Conservation (phyloP, 1,140 invertebrate species). For the Bombus soroeensis region DNA sequence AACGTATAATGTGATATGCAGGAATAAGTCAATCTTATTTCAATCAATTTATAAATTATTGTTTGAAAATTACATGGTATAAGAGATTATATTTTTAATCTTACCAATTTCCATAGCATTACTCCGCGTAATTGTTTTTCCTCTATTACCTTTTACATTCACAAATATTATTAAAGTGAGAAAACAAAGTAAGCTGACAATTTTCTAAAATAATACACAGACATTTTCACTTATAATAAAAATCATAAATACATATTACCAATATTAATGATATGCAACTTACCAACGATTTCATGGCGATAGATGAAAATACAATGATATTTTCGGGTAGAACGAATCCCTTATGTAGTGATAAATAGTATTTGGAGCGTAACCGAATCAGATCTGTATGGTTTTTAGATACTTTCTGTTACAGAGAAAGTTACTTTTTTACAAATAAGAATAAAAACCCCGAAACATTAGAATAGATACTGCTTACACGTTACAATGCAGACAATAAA, state of each 20-base stretch:
- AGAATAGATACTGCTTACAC: not conserved
- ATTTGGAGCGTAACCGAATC: constrained; percentile 1
- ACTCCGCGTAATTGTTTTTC: not conserved
- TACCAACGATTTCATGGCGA: not conserved
- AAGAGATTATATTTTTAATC: not conserved
- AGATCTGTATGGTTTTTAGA: not conserved
- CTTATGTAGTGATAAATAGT: constrained; percentile 3
- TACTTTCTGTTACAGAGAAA: not conserved
- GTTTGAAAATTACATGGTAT: not conserved
- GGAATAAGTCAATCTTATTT: not conserved
- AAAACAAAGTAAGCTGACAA: not conserved
- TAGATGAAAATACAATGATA: not conserved
- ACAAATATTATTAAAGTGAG: not conserved
- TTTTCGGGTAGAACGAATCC: not conserved
- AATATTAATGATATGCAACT: not conserved
- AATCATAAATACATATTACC: not conserved
- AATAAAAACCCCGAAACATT: not conserved
- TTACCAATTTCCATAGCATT: not conserved
- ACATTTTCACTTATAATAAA: not conserved
- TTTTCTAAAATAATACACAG: not conserved
- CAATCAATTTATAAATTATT: not conserved
- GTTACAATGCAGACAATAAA: not conserved
- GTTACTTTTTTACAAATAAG: not conserved
- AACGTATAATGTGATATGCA: not conserved
- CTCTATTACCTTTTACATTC: not conserved